Percentiles rank a stretch among this genome's conserved stretches.
phyloP scores from a whole-genome alignment of 2,113 vertebrate genomes.

The Rhineura floridana region DNA sequence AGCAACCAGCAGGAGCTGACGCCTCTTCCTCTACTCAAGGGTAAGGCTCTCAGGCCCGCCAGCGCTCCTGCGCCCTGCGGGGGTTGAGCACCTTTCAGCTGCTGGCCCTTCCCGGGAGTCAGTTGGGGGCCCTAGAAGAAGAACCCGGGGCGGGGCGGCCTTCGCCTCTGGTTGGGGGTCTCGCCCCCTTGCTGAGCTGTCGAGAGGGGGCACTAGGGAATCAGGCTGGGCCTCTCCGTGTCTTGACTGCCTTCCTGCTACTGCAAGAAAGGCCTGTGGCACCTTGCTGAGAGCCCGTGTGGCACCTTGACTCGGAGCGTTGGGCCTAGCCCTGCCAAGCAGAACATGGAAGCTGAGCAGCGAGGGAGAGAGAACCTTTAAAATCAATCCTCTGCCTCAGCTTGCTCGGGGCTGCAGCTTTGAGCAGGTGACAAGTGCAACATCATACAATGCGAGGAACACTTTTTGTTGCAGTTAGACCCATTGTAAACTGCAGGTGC shows the following conservation, averaged over 20 bases:
- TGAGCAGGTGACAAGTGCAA: not conserved
- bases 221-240: not conserved
- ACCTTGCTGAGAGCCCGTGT: not conserved
- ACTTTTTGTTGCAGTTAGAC: not conserved
- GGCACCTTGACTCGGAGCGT: not conserved
- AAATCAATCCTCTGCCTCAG: too few relatives aligned
- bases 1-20: slow-evolving; percentile 94
- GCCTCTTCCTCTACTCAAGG: slow-evolving; percentile 90
- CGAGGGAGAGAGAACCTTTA: too few relatives aligned
- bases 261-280: not conserved
- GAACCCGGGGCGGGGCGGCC: too few relatives aligned
- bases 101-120: not conserved
- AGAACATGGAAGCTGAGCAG: not conserved
- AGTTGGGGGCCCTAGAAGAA: too few relatives aligned
- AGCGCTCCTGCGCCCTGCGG: too few relatives aligned
- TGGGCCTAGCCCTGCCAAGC: not conserved
- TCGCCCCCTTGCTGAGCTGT: slow-evolving; percentile 33
- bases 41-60: slow-evolving; percentile 66
- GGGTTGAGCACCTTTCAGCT: too few relatives aligned
- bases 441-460: not conserved
- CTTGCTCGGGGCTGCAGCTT: not conserved
- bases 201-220: not conserved
- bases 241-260: not conserved
- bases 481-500: too few relatives aligned
- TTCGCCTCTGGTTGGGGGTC: not conserved